A percentile compares a stretch with the other conserved stretches of the same genome.
These are phyloP conservation scores for Acanthurus tractus DNA, from an alignment of 2,797 vertebrate species.

Conservation along the genomic window DNA sequence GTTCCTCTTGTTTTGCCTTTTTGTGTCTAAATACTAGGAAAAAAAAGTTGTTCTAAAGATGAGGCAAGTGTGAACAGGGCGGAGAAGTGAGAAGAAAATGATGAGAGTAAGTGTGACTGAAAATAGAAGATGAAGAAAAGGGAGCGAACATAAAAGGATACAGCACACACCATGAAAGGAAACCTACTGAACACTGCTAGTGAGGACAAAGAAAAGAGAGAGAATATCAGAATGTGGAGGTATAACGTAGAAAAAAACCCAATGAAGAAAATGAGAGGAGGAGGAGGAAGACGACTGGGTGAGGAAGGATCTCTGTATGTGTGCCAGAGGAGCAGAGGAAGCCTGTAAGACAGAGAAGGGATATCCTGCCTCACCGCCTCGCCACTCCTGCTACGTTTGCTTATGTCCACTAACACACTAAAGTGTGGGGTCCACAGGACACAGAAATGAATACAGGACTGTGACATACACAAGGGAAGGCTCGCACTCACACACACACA, in stretches of 20 bases:
- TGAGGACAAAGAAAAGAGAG: neutral
- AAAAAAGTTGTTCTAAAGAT: conserved; percentile 34
- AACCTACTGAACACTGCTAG: neutral
- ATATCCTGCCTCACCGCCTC: conserved; percentile 77
- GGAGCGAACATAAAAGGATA: neutral
- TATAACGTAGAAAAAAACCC: conserved; percentile 22
- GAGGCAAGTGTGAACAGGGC: conserved; percentile 21
- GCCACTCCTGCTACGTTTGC: conserved; percentile 50
- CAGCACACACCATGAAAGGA: neutral
- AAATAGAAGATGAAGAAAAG: conserved; percentile 26
- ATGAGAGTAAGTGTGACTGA: conserved; percentile 24
- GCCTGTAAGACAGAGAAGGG: conserved; percentile 80
- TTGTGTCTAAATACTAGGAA: conserved; percentile 4
- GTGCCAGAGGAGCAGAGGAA: conserved; percentile 76
- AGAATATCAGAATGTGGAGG: conserved; percentile 22
- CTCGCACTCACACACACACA: conserved; percentile 27
- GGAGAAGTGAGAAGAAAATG: conserved; percentile 27
- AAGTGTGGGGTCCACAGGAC: conserved; percentile 65
- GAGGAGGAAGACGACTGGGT: conserved; percentile 35
- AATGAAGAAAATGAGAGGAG: conserved; percentile 55
- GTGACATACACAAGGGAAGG: conserved; percentile 62
- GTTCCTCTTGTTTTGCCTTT: conserved; percentile 54
- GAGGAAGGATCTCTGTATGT: conserved; percentile 71
- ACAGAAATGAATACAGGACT: conserved; percentile 58
- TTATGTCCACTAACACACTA: conserved; percentile 55